These are phyloP conservation scores for Scolopax rusticola DNA, from an alignment of 2,797 vertebrate genomes.

Conservation along the genomic window DNA sequence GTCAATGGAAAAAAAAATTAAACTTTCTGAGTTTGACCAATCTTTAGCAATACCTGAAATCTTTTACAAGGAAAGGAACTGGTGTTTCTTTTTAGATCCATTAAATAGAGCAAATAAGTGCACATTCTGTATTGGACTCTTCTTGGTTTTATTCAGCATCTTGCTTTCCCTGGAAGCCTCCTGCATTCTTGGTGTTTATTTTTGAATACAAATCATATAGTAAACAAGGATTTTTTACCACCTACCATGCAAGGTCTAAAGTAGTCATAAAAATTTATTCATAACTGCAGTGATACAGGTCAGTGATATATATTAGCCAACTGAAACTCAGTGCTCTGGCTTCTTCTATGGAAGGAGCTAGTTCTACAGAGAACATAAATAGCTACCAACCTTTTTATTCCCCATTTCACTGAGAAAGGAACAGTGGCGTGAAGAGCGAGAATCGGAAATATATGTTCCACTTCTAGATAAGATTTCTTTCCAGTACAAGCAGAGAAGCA, in stretches of 20 bases:
- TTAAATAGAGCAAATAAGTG: background rate
- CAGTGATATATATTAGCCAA: background rate
- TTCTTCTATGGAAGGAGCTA: background rate
- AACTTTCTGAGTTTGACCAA: background rate
- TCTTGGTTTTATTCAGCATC: background rate
- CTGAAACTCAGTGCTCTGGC: background rate
- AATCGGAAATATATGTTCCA: background rate
- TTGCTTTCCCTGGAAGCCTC: background rate
- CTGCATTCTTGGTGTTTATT: background rate
- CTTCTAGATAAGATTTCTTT: background rate
- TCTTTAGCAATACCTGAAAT: background rate
- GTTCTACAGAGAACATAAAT: background rate
- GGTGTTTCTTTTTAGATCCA: background rate
- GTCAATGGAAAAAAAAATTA: background rate
- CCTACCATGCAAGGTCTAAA: background rate
- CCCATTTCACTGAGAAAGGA: background rate
- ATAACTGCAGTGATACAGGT: background rate
- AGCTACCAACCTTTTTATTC: background rate
- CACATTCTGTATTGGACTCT: background rate
- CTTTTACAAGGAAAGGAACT: background rate
- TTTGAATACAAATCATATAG: background rate
- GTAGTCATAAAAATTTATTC: background rate
- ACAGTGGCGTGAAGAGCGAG: background rate
- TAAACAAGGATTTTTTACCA: background rate
- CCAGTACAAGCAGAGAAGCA: background rate